Evolutionary conservation across 2,888 invertebrate species (phyloP).

Genomic region (Papilio protenor): DNA sequence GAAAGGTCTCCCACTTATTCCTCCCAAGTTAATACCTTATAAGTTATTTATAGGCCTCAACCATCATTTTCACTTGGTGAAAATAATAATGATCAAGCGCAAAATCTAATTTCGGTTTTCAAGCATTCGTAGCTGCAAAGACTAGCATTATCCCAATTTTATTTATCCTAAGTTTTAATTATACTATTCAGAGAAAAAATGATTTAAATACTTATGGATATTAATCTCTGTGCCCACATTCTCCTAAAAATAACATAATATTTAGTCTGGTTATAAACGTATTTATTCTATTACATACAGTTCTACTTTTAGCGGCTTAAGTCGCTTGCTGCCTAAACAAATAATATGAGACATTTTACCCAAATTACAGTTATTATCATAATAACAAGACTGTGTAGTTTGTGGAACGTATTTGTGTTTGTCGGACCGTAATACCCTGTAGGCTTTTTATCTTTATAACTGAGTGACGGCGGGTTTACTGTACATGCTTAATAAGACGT

Average conservation of each 20-base stretch:
- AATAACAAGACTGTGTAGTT: slow-evolving; percentile 14
- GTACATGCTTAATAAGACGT: not conserved
- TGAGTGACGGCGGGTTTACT: slow-evolving; percentile 13
- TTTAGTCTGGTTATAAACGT: not conserved
- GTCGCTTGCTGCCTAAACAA: not conserved
- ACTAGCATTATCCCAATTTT: not conserved
- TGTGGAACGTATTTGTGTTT: slow-evolving; percentile 16
- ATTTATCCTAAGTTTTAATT: not conserved
- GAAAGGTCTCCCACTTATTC: not conserved
- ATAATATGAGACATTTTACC: slow-evolving; percentile 23
- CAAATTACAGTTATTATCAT: slow-evolving; percentile 16
- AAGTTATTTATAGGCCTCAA: not conserved
- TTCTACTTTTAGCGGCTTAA: not conserved
- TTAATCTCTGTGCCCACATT: not conserved
- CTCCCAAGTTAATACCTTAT: not conserved
- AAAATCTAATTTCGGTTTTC: not conserved
- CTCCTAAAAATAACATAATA: not conserved
- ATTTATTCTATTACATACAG: not conserved
- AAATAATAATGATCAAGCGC: not conserved
- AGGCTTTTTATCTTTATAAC: slow-evolving; percentile 27
- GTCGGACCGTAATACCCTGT: slow-evolving; percentile 20
- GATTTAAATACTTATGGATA: not conserved
- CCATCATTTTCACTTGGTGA: not conserved
- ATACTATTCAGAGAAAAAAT: not conserved
- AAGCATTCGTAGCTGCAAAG: not conserved